These are phyloP conservation scores for Standfussiana lucernea DNA, from an alignment of 2,888 invertebrate species.

Conservation along the genomic window DNA sequence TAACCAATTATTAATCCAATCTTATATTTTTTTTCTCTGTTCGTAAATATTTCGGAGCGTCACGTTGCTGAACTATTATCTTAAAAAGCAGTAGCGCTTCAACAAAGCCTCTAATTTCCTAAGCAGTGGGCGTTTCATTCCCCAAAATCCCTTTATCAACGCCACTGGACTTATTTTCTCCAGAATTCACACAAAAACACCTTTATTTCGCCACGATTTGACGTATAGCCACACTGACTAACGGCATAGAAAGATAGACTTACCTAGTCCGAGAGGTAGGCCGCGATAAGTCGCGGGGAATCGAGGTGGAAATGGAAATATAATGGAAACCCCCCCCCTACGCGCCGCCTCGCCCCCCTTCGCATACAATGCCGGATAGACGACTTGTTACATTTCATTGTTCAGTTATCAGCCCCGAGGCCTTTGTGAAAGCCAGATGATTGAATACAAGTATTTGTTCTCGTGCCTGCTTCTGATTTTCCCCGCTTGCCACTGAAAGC, in stretches of 20 bases:
- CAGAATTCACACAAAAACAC: constrained; percentile 71
- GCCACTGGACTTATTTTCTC: constrained; percentile 57
- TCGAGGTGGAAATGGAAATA: constrained; percentile 91
- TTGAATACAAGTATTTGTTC: constrained; percentile 91
- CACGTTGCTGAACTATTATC: background rate
- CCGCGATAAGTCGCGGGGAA: constrained; percentile 89
- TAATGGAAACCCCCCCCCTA: constrained; percentile 87
- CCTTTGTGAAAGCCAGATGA: constrained; percentile 89
- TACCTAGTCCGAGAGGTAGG: constrained; percentile 88
- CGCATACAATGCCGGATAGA: constrained; percentile 89
- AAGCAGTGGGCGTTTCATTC: constrained; percentile 12
- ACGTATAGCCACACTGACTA: constrained; percentile 85
- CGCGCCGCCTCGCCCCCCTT: constrained; percentile 70
- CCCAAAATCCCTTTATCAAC: constrained; percentile 44
- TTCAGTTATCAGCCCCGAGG: constrained; percentile 90
- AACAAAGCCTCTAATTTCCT: constrained; percentile 26
- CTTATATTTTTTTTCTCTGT: background rate
- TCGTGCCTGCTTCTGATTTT: constrained; percentile 88
- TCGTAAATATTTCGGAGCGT: background rate
- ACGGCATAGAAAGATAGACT: constrained; percentile 90
- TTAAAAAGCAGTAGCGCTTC: background rate
- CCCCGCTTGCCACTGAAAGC: constrained; percentile 86
- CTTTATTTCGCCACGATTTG: constrained; percentile 76
- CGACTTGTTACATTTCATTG: constrained; percentile 91
- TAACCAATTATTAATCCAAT: too few relatives aligned